phyloP scores from a whole-genome alignment of 2,797 vertebrate genomes.

The Miichthys miiuy region DNA sequence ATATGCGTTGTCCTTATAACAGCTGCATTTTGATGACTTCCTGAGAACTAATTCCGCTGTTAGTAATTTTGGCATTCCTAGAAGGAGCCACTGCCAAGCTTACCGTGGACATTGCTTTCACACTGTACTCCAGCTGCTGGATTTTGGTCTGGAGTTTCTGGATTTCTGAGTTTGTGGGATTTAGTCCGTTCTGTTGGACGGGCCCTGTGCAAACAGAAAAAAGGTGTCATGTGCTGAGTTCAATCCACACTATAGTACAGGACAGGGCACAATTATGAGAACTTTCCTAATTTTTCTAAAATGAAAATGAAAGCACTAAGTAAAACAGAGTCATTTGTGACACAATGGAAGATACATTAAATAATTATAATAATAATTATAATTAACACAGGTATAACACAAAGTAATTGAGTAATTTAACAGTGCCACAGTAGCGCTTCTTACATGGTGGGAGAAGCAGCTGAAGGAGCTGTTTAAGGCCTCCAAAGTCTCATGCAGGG shows the following conservation, averaged over 20 bases:
- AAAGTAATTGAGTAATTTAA: too few relatives aligned
- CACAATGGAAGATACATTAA: neutral
- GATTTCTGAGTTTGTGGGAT: constrained; percentile 58
- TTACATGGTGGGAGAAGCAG: too few relatives aligned
- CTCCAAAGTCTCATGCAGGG: too few relatives aligned
- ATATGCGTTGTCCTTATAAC: too few relatives aligned
- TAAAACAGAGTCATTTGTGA: neutral
- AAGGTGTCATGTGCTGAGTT: neutral
- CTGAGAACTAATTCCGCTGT: neutral
- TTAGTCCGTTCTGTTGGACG: constrained; percentile 70
- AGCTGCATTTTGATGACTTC: neutral
- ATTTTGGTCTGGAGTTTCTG: constrained; percentile 75
- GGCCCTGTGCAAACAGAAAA: constrained; percentile 60
- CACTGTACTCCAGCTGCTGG: constrained; percentile 75
- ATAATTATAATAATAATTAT: too few relatives aligned
- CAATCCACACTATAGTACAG: neutral
- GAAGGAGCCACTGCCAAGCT: constrained; percentile 7
- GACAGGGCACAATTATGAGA: neutral
- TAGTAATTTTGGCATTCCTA: neutral
- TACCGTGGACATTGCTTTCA: constrained; percentile 72
- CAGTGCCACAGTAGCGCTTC: too few relatives aligned
- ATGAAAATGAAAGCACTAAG: neutral
- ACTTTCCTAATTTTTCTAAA: neutral
- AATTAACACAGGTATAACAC: too few relatives aligned
- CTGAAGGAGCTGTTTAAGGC: too few relatives aligned